Conservation (phyloP, 2,797 vertebrate species). For the Syngnathus rostellatus region DNA sequence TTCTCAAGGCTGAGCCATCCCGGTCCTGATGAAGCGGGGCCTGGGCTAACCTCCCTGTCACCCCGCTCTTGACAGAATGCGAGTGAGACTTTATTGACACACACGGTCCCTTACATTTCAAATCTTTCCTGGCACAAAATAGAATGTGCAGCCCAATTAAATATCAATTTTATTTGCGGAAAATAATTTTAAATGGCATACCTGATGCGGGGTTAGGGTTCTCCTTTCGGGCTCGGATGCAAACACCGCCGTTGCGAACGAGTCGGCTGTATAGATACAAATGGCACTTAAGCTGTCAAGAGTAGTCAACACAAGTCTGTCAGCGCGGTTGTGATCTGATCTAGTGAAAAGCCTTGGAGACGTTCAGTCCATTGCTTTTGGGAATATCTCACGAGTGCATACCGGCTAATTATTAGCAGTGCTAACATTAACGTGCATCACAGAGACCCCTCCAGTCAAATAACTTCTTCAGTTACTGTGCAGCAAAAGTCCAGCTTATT, state of each 20-base stretch:
- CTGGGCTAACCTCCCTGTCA: conserved; percentile 15
- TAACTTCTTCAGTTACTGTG: conserved; percentile 37
- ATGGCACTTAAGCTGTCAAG: conserved; percentile 54
- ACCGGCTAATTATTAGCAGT: conserved; percentile 35
- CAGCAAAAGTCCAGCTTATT: conserved; percentile 23
- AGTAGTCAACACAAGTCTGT: conserved; percentile 54
- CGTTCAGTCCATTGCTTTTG: neutral
- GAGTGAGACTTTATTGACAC: conserved; percentile 23
- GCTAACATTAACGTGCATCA: conserved; percentile 31
- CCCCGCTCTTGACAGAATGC: conserved; percentile 35
- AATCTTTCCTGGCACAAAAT: no score
- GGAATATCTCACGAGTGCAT: conserved; percentile 11
- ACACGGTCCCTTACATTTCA: neutral
- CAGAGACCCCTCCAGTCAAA: conserved; percentile 8
- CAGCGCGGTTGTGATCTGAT: conserved; percentile 45
- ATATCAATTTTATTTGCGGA: no score
- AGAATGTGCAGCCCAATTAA: no score
- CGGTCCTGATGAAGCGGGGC: conserved; percentile 10
- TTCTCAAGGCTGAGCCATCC: conserved; percentile 27
- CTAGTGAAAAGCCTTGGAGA: conserved; percentile 23
- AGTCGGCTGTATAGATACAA: conserved; percentile 24
- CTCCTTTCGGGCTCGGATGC: conserved; percentile 30
- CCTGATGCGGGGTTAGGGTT: neutral
- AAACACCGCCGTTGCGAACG: conserved; percentile 32
- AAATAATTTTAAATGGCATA: no score